Conservation (phyloP, 2,888 invertebrate species). For the Tolmerus cingulatus region DNA sequence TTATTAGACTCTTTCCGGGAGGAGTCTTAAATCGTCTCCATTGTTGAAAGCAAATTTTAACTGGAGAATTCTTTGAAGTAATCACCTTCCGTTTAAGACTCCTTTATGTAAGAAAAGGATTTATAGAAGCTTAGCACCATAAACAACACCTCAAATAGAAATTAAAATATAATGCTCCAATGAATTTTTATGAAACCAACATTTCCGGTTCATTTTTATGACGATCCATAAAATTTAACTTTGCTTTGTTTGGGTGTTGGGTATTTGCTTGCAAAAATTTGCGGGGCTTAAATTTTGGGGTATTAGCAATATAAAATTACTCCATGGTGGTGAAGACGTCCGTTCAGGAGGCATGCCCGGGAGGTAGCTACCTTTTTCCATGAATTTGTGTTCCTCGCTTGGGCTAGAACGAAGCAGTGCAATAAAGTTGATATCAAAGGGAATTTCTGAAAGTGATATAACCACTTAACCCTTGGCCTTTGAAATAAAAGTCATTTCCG, state of each 20-base stretch:
- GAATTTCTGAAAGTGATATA: slow-evolving; percentile 34
- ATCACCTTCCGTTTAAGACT: not conserved
- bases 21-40: not conserved
- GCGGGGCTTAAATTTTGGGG: not conserved
- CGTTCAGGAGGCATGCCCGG: not conserved
- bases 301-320: slow-evolving; percentile 19
- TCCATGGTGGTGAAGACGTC: not conserved
- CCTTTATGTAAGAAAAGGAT: not conserved
- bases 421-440: slow-evolving; percentile 38
- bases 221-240: not conserved
- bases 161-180: not conserved
- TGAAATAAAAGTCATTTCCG: slow-evolving; percentile 21
- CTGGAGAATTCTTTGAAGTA: not conserved
- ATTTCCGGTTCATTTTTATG: not conserved
- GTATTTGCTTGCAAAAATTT: not conserved
- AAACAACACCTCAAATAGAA: not conserved
- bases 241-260: not conserved
- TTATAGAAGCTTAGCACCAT: not conserved
- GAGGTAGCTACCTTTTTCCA: not conserved
- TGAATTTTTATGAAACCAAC: not conserved
- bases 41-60: not conserved
- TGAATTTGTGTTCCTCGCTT: not conserved
- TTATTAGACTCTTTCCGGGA: not conserved
- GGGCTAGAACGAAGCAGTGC: not conserved
- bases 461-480: slow-evolving; percentile 31